Evolutionary conservation across 2,888 invertebrate genomes (phyloP).

Genomic region (Schrankia costaestrigalis): DNA sequence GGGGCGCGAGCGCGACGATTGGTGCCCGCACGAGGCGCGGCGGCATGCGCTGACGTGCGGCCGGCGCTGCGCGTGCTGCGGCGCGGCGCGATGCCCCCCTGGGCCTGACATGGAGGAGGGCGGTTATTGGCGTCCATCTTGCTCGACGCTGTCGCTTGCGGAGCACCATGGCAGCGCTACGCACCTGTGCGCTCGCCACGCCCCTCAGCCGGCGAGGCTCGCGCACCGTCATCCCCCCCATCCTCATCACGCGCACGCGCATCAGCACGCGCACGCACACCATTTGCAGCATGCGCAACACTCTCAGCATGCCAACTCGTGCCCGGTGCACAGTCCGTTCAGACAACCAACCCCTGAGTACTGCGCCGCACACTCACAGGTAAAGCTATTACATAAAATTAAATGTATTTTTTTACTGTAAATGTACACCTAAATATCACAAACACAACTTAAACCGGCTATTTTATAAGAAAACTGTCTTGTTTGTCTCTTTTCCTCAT

Average conservation of each 20-base stretch:
- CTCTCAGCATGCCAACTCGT: conserved; percentile 70
- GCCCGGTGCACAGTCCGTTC: conserved; percentile 89
- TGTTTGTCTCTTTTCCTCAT: no score
- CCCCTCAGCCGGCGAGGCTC: conserved; percentile 61
- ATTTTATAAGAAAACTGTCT: no score
- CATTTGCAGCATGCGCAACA: conserved; percentile 69
- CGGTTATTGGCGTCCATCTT: conserved; percentile 76
- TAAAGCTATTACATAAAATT: no score
- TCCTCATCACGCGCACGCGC: conserved; percentile 62
- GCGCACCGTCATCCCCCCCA: conserved; percentile 64
- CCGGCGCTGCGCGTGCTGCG: conserved; percentile 78
- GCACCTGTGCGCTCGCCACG: conserved; percentile 72
- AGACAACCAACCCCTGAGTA: conserved; percentile 80
- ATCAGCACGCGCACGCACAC: conserved; percentile 73
- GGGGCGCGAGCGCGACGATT: conserved; percentile 78
- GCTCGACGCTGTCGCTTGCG: conserved; percentile 74
- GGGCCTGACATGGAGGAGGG: conserved; percentile 77
- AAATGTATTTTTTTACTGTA: no score
- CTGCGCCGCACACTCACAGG: conserved; percentile 76
- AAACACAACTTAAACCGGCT: no score
- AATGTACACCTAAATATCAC: no score
- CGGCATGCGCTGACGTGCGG: conserved; percentile 78
- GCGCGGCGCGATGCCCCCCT: conserved; percentile 76
- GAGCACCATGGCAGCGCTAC: conserved; percentile 74
- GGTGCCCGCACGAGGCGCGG: conserved; percentile 79